Percentiles rank a stretch among this genome's conserved stretches.
Evolutionary conservation across 1,140 invertebrate species (phyloP).

Genomic region (Brachystomella parvula): DNA sequence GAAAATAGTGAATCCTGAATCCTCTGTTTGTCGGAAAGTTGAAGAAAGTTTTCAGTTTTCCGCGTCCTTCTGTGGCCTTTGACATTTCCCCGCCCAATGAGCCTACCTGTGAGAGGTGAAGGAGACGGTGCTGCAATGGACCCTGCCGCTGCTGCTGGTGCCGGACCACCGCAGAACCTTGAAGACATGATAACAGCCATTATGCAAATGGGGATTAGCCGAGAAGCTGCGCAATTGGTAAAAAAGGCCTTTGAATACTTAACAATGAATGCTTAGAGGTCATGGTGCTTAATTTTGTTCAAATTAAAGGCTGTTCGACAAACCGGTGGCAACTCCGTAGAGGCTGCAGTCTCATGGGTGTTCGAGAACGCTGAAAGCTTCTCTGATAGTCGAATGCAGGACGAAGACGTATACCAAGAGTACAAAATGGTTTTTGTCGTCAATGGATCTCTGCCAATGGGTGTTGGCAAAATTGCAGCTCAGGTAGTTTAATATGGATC

Average conservation of each 20-base stretch:
- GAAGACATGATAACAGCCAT: conserved; percentile 29
- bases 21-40: no score
- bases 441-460: conserved; percentile 34
- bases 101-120: conserved; percentile 18
- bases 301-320: conserved; percentile 34
- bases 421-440: conserved; percentile 38
- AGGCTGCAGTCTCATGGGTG: conserved; percentile 35
- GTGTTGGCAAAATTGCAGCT: conserved; percentile 37
- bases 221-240: conserved; percentile 34
- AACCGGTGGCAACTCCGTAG: conserved; percentile 33
- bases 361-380: conserved; percentile 30
- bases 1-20: no score
- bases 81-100: background rate
- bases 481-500: conserved; percentile 25
- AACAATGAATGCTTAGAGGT: no score
- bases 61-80: no score
- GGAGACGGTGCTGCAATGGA: conserved; percentile 25
- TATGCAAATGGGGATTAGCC: conserved; percentile 33
- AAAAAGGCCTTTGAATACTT: no score
- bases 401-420: conserved; percentile 24
- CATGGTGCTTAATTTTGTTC: no score
- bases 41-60: no score
- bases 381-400: conserved; percentile 6
- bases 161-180: background rate
- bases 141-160: conserved; percentile 6